These are phyloP conservation scores for Orthonevra nobilis DNA, from an alignment of 2,888 invertebrate genomes.

Conservation along the genomic window DNA sequence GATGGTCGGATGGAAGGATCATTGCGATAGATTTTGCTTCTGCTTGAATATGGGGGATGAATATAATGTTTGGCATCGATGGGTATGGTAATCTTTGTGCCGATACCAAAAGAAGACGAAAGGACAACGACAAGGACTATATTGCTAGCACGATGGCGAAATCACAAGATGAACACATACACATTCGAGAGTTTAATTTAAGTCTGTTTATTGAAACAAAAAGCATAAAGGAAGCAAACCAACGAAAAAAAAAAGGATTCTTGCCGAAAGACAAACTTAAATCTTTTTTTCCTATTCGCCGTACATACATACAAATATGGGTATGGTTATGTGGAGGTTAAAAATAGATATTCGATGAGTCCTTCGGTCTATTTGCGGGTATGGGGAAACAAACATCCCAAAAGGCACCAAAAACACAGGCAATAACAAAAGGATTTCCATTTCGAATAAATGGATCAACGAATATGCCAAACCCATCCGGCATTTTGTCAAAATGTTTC, in stretches of 20 bases:
- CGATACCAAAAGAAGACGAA: slow-evolving; percentile 53
- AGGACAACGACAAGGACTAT: slow-evolving; percentile 39
- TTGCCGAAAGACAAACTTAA: slow-evolving; percentile 36
- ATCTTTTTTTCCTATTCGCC: neutral
- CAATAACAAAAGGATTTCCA: slow-evolving; percentile 39
- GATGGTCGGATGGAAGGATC: slow-evolving; percentile 57
- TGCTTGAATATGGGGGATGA: slow-evolving; percentile 24
- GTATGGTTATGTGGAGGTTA: slow-evolving; percentile 5
- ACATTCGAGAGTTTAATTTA: slow-evolving; percentile 54
- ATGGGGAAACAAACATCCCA: slow-evolving; percentile 35
- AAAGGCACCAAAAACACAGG: slow-evolving; percentile 21
- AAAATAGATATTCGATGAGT: slow-evolving; percentile 36
- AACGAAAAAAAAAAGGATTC: slow-evolving; percentile 28
- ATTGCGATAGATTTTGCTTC: slow-evolving; percentile 42
- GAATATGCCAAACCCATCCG: slow-evolving; percentile 39
- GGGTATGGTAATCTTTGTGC: slow-evolving; percentile 60
- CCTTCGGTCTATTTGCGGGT: slow-evolving; percentile 37
- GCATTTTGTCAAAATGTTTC: slow-evolving; percentile 48
- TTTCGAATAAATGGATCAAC: slow-evolving; percentile 48
- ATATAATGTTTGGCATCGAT: slow-evolving; percentile 45
- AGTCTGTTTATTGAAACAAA: slow-evolving; percentile 57
- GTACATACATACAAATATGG: neutral
- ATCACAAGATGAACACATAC: slow-evolving; percentile 52
- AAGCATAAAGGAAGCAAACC: neutral
- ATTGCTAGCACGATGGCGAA: slow-evolving; percentile 22